Conservation (phyloP, 1,140 invertebrate genomes). For the Nymphalis io region DNA sequence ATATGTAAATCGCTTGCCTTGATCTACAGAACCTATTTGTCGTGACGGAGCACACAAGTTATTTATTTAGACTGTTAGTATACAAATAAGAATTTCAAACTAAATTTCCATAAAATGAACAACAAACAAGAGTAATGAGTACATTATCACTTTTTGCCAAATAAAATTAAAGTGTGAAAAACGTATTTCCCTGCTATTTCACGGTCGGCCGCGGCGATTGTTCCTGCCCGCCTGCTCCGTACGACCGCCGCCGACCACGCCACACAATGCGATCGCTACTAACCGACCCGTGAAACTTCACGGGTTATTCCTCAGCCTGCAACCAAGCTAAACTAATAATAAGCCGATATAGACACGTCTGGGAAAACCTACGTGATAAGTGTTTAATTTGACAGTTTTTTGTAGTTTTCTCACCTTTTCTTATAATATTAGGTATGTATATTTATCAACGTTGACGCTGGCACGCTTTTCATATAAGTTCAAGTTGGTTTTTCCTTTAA, state of each 20-base stretch:
- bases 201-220: slow-evolving; percentile 5
- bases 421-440: no score
- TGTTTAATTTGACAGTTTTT: background rate
- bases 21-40: background rate
- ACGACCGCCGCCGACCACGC: background rate
- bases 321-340: slow-evolving; percentile 1
- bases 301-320: slow-evolving; percentile 13
- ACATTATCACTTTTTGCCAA: background rate
- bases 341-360: background rate
- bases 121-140: background rate
- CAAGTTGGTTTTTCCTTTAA: no score
- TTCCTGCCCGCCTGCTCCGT: background rate
- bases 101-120: slow-evolving; percentile 2
- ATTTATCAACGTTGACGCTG: no score
- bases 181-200: slow-evolving; percentile 26
- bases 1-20: no score
- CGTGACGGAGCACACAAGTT: background rate
- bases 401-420: no score
- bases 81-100: slow-evolving; percentile 10
- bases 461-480: no score
- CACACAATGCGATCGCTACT: slow-evolving; percentile 6
- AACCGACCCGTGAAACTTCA: background rate
- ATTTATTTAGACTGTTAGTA: background rate
- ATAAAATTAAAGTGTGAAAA: slow-evolving; percentile 4
- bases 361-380: slow-evolving; percentile 2